phyloP scores from a whole-genome alignment of 1,140 invertebrate genomes.

The Diorhabda carinulata region DNA sequence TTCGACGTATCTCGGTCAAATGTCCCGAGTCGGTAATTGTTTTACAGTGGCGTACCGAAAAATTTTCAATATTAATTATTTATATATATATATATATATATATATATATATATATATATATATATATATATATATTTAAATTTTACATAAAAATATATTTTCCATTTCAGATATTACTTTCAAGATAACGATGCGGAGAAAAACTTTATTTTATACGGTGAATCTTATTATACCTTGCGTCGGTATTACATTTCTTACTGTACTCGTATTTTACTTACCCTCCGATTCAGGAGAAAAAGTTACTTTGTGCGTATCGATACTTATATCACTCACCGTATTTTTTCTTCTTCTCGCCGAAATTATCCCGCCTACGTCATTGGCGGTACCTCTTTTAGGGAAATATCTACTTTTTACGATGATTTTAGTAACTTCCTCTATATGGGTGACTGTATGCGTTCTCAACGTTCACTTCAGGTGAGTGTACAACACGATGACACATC shows the following conservation, averaged over 20 bases:
- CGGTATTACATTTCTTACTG: slow-evolving; percentile 88
- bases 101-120: too few species aligned
- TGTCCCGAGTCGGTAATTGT: background rate
- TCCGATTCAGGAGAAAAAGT: slow-evolving; percentile 94
- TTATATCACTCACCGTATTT: slow-evolving; percentile 97
- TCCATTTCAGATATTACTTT: slow-evolving; percentile 85
- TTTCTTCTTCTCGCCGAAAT: slow-evolving; percentile 96
- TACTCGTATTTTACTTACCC: slow-evolving; percentile 92
- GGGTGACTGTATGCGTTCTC: slow-evolving; percentile 93
- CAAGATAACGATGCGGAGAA: slow-evolving; percentile 89
- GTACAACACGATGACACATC: background rate
- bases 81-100: too few species aligned
- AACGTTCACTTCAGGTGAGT: slow-evolving; percentile 96
- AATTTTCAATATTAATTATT: too few species aligned
- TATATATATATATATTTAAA: too few species aligned
- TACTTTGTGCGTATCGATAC: slow-evolving; percentile 94
- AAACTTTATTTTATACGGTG: slow-evolving; percentile 89
- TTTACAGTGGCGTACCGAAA: background rate
- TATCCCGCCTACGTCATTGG: slow-evolving; percentile 94
- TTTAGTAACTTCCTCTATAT: slow-evolving; percentile 92
- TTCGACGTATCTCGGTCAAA: background rate
- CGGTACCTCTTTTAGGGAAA: slow-evolving; percentile 95
- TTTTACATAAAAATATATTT: too few species aligned
- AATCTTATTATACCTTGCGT: slow-evolving; percentile 89
- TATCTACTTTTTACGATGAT: slow-evolving; percentile 97